Percentiles rank a stretch among this genome's conserved stretches.
Evolutionary conservation across 2,113 vertebrate genomes (phyloP).

Genomic region (human): GRCh38 chr3:188517001-188517500

Average conservation of each 20-base stretch:
- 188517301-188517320: neutral
- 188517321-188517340: constrained; percentile 37
- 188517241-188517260: neutral
- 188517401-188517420: too few species aligned
- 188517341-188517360: neutral
- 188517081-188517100: neutral
- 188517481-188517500: too few species aligned
- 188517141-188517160: neutral
- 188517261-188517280: neutral
- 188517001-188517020: neutral
- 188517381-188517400: too few species aligned
- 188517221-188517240: accelerated
- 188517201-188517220: neutral
- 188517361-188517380: neutral
- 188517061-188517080: neutral
- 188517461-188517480: too few species aligned
- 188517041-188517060: neutral
- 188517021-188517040: neutral
- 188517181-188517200: neutral
- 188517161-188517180: neutral
- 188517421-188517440: too few species aligned
- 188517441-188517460: too few species aligned
- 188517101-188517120: neutral
- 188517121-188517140: neutral
- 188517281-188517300: neutral